Conservation (phyloP, 2,113 vertebrate species). For the Nerophis ophidion region DNA sequence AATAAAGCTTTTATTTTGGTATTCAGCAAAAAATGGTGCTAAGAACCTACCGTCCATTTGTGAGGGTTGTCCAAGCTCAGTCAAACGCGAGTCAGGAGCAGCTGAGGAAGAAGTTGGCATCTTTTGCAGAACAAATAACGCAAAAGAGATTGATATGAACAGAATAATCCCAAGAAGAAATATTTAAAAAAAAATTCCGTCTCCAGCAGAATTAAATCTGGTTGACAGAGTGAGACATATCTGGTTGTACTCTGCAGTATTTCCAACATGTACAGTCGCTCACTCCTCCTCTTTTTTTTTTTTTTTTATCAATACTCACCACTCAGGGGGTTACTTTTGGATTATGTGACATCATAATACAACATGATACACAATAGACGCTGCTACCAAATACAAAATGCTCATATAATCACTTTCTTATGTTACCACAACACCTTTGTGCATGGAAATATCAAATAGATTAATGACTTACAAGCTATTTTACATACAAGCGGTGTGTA, state of each 20-base stretch:
- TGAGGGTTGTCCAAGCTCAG: constrained; percentile 1
- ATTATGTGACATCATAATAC: constrained; percentile 5
- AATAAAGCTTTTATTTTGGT: background rate
- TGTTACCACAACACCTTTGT: background rate
- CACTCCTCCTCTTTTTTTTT: constrained; percentile 6
- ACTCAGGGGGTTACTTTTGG: constrained; percentile 24
- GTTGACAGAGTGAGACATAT: constrained; percentile 16
- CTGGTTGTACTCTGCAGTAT: constrained; percentile 7
- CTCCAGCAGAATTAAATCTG: constrained; percentile 19
- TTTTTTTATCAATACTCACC: constrained; percentile 19
- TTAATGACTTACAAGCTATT: too few species aligned
- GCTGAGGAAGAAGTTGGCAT: constrained; percentile 32
- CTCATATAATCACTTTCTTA: background rate
- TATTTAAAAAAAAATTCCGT: too few species aligned
- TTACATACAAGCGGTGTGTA: too few species aligned
- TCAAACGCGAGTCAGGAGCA: constrained; percentile 10
- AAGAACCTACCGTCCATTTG: constrained; percentile 24
- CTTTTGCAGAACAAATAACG: constrained; percentile 3
- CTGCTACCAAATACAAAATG: constrained; percentile 4
- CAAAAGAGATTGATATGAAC: background rate
- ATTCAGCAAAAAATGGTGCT: background rate
- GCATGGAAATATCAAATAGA: background rate
- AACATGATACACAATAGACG: constrained; percentile 11
- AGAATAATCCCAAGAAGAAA: background rate
- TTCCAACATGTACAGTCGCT: constrained; percentile 13